A percentile compares a stretch with the other conserved stretches of the same genome.
These are phyloP conservation scores for Heliconius sara DNA, from an alignment of 2,888 invertebrate genomes.

Conservation along the genomic window DNA sequence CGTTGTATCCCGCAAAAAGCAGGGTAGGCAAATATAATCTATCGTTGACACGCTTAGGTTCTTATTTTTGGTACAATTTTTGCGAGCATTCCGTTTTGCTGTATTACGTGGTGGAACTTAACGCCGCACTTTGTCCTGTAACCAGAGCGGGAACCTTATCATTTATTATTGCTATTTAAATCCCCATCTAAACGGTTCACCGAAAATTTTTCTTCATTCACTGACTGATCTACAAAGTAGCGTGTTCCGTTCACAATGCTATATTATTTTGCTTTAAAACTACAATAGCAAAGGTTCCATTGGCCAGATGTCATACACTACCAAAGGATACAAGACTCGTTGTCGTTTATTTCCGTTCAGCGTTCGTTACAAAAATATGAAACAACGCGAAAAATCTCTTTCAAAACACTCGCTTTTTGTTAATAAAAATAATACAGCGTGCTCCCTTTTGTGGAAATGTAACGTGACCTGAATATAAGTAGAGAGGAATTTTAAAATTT, in stretches of 20 bases:
- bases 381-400: background rate
- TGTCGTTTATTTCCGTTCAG: constrained; percentile 18
- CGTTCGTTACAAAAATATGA: constrained; percentile 9
- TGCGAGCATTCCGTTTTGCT: background rate
- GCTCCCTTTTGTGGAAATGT: constrained; percentile 10
- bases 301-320: constrained; percentile 10
- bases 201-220: background rate
- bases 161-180: too few relatives aligned
- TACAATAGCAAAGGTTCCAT: constrained; percentile 2
- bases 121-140: background rate
- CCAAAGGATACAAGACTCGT: constrained; percentile 7
- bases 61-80: background rate
- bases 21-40: background rate
- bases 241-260: background rate
- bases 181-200: background rate
- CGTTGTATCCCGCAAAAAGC: background rate
- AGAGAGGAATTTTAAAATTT: background rate
- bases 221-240: constrained; percentile 16
- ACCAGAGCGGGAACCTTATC: background rate
- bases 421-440: background rate
- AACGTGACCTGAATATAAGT: constrained; percentile 4
- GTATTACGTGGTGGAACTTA: background rate
- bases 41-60: background rate
- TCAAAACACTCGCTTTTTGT: background rate
- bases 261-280: constrained; percentile 1